phyloP scores from a whole-genome alignment of 1,140 invertebrate genomes.

The Plodia interpunctella region DNA sequence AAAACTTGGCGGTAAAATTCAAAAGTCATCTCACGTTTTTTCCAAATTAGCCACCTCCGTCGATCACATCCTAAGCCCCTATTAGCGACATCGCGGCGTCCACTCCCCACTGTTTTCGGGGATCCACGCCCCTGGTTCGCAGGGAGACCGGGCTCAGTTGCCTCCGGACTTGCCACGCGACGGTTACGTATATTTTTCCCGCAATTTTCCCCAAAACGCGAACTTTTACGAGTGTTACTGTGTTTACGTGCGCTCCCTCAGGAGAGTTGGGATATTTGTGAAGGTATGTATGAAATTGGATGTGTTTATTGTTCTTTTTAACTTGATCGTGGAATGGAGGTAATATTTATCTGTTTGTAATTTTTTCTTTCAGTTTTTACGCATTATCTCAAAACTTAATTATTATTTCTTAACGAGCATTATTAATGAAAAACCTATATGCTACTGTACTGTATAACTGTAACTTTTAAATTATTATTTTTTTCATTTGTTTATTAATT shows the following conservation, averaged over 20 bases:
- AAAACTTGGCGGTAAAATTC: slow-evolving; percentile 1
- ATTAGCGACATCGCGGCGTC: slow-evolving; percentile 13
- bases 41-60: slow-evolving; percentile 23
- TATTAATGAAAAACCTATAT: no score
- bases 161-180: neutral
- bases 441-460: no score
- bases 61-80: slow-evolving; percentile 19
- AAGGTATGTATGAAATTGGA: neutral
- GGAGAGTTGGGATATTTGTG: neutral
- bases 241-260: neutral
- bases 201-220: neutral
- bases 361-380: no score
- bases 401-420: no score
- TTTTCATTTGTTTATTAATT: no score
- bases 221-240: neutral
- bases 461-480: no score
- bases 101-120: slow-evolving; percentile 29
- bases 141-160: slow-evolving; percentile 22
- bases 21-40: slow-evolving; percentile 7
- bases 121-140: slow-evolving; percentile 22
- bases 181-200: neutral
- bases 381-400: no score
- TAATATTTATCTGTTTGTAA: no score
- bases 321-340: no score
- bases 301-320: no score